Percentiles rank a stretch among this genome's conserved stretches.
phyloP scores from a whole-genome alignment of 2,888 invertebrate genomes.

The Lampropteryx suffumata region DNA sequence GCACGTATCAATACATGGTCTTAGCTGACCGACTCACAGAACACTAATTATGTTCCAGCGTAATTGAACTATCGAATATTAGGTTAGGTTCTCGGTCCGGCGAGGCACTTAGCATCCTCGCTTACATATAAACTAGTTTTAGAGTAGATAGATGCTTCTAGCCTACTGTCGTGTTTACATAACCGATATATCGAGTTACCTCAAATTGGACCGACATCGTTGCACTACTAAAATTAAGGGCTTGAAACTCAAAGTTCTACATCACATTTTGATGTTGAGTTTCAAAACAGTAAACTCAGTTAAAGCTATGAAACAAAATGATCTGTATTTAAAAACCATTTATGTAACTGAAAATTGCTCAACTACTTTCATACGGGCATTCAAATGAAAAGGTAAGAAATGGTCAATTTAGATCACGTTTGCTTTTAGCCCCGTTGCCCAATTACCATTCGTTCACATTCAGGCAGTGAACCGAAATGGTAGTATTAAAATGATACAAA shows the following conservation, averaged over 20 bases:
- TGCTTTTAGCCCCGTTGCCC: slow-evolving; percentile 35
- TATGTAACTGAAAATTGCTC: neutral
- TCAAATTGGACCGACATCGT: slow-evolving; percentile 19
- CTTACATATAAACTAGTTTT: slow-evolving; percentile 71
- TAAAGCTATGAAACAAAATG: too few relatives aligned
- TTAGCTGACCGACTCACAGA: slow-evolving; percentile 65
- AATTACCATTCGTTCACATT: slow-evolving; percentile 45
- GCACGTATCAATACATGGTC: slow-evolving; percentile 64
- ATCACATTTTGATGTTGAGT: too few relatives aligned
- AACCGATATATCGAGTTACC: slow-evolving; percentile 19
- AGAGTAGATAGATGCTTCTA: slow-evolving; percentile 16
- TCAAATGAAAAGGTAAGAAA: slow-evolving; percentile 12
- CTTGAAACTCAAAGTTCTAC: neutral
- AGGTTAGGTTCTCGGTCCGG: slow-evolving; percentile 73
- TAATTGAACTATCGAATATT: slow-evolving; percentile 79
- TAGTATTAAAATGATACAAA: slow-evolving; percentile 45
- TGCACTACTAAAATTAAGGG: neutral
- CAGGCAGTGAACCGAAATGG: slow-evolving; percentile 42
- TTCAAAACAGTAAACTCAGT: too few relatives aligned
- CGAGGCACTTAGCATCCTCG: slow-evolving; percentile 67
- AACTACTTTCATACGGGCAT: slow-evolving; percentile 6
- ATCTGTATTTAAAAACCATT: too few relatives aligned
- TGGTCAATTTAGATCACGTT: slow-evolving; percentile 25
- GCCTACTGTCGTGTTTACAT: slow-evolving; percentile 18
- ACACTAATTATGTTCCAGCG: slow-evolving; percentile 71